phyloP scores from a whole-genome alignment of 2,113 vertebrate genomes.

The cattle (Bos taurus) region DNA sequence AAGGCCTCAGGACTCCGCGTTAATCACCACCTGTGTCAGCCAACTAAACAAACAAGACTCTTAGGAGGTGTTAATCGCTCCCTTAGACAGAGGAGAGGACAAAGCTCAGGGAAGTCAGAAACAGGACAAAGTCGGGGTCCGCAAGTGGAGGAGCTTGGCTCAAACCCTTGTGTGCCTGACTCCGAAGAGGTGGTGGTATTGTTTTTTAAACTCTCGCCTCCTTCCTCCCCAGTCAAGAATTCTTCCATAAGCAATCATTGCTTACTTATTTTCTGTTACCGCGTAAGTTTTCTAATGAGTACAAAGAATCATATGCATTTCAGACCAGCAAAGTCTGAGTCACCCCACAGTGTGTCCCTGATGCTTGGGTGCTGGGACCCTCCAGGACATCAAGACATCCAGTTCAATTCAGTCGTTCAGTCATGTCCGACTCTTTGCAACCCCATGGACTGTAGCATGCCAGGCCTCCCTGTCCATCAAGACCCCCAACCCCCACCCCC shows the following conservation, averaged over 20 bases:
- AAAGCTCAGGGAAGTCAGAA: rapidly evolving
- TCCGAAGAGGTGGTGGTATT: neutral
- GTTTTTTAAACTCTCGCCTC: neutral
- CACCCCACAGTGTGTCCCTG: neutral
- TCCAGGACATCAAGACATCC: neutral
- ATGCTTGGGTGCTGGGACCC: rapidly evolving
- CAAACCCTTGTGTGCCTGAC: rapidly evolving
- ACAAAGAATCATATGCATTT: neutral
- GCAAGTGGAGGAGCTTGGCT: rapidly evolving
- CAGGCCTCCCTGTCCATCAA: neutral
- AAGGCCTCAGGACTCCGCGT: neutral
- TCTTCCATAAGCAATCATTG: neutral
- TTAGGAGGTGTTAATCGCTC: rapidly evolving
- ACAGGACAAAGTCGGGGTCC: rapidly evolving
- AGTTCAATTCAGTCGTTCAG: neutral
- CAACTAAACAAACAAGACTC: neutral
- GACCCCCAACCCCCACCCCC: rapidly evolving
- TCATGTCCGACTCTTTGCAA: neutral
- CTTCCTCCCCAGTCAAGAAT: neutral
- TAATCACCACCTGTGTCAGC: neutral
- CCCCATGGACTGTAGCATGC: neutral
- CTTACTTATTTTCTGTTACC: neutral
- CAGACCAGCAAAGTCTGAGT: neutral
- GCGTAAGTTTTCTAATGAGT: neutral
- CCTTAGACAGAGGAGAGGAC: neutral